Conservation (phyloP, 2,797 vertebrate genomes). For the Coendou prehensilis region DNA sequence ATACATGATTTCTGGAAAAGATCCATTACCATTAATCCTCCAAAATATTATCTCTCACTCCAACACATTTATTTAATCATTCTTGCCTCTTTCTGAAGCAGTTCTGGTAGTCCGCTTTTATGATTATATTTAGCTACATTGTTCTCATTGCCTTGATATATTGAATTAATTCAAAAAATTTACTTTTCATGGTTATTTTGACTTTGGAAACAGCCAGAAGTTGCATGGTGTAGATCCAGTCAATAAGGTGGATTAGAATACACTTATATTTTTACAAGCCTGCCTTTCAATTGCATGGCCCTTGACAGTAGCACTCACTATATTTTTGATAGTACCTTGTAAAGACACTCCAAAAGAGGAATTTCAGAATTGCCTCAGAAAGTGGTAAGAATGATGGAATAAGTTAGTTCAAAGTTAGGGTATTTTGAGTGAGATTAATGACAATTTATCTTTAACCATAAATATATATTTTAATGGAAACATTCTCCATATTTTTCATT, state of each 20-base stretch:
- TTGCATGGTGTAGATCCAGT: neutral
- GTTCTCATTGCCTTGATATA: neutral
- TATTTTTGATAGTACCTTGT: too few species aligned
- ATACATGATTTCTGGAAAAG: neutral
- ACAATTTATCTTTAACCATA: neutral
- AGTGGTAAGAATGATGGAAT: neutral
- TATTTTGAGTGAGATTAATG: neutral
- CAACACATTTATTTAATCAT: neutral
- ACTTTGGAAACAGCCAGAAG: neutral
- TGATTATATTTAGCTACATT: neutral
- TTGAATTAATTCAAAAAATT: neutral
- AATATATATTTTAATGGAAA: neutral
- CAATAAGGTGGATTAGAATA: neutral
- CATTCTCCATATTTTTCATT: neutral
- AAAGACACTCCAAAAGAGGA: neutral
- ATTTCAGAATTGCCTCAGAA: neutral
- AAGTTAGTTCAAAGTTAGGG: neutral
- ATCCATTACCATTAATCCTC: neutral
- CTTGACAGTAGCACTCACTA: neutral
- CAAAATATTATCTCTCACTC: neutral
- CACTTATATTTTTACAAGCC: neutral
- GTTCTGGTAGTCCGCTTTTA: neutral
- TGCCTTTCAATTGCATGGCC: neutral
- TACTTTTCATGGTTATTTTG: neutral
- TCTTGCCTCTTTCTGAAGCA: neutral